Base-by-base conservation (phyloP, 2,797 vertebrate genomes). In the Lepilemur septentrionalis region DNA sequence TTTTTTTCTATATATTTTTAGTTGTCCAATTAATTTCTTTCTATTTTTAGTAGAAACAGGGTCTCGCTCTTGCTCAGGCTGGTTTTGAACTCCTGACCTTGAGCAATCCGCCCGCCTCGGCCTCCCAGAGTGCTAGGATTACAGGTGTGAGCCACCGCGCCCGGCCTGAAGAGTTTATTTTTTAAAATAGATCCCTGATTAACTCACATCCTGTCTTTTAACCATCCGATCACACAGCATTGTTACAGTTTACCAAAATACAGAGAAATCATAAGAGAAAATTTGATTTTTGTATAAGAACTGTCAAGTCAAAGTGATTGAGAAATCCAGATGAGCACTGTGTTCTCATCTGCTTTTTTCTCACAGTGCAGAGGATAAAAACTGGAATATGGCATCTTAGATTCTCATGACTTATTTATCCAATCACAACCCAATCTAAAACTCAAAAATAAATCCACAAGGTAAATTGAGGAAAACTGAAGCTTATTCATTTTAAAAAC, bases 401-500 rank as follows among this genome's bases (percentile, higher is more conserved):
- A 88, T 61, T 67, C 90, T 81, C 76, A 63, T 69, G 52, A 46
- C 20, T 1, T 2, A n/a, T 69, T 93, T 91, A 80, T 46, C 30
- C 63, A 50, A 86, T 92, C 14, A 82, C 41, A 76, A 83, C 13
- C n/a, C 14, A 90, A 63, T 85, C 88, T n/a, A 89, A 89, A 95
- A 65, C 9, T 69, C 22, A 75, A 88, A 94, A 94, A 46, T 52
- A 97, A 81, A 91, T 67, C 2, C 18, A 81, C 18, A 85, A 57
- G 0, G 57, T 46, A 93, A 94, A 79, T 22, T 90, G 32, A 86
- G 41, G 32, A 81, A 93, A 95, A 73, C 4, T 43, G 25, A 95
- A 88, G 12, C 6, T 82, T 70, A 75, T 89, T 94, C 12, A 95
- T 41, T 90, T 94, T 61, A 50, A 83, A 94, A 92, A 50, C 0